Conservation (phyloP, 2,888 invertebrate genomes). For the Drosophila monieri region DNA sequence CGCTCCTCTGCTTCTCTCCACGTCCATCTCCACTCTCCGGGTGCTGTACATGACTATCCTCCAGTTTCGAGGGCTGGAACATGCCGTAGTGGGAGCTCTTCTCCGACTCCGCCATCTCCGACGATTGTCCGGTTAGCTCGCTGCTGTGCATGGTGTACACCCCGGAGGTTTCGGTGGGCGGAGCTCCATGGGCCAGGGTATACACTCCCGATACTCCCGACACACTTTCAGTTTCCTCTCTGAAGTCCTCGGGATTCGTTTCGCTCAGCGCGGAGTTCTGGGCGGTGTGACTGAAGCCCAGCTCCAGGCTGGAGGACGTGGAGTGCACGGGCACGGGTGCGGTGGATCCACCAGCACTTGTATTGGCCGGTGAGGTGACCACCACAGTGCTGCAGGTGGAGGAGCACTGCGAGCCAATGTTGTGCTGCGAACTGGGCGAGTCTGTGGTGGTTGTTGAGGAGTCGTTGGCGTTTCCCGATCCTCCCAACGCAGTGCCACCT, state of each 20-base stretch:
- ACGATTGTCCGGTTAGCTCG: conserved; percentile 85
- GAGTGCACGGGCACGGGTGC: conserved; percentile 89
- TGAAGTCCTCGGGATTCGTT: conserved; percentile 87
- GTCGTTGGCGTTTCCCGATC: conserved; percentile 44
- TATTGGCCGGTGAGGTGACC: conserved; percentile 85
- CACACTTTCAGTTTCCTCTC: conserved; percentile 84
- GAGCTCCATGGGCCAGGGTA: conserved; percentile 86
- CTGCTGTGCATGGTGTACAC: conserved; percentile 92
- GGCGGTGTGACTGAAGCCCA: conserved; percentile 94
- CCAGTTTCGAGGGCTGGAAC: conserved; percentile 85
- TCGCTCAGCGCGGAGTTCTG: conserved; percentile 93
- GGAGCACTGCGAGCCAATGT: conserved; percentile 92
- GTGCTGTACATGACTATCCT: conserved; percentile 47
- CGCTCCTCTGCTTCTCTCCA: conserved; percentile 74
- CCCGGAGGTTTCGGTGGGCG: conserved; percentile 93
- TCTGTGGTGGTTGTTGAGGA: conserved; percentile 84
- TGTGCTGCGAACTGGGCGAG: conserved; percentile 85
- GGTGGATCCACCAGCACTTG: conserved; percentile 85
- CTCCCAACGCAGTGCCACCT: neutral
- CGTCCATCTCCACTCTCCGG: conserved; percentile 86
- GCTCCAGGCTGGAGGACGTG: conserved; percentile 91
- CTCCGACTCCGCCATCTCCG: conserved; percentile 86
- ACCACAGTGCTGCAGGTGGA: conserved; percentile 95
- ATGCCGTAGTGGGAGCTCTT: conserved; percentile 86
- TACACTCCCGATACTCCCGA: conserved; percentile 87